Conservation (phyloP, 1,140 invertebrate species). For the Dendrolimus kikuchii region DNA sequence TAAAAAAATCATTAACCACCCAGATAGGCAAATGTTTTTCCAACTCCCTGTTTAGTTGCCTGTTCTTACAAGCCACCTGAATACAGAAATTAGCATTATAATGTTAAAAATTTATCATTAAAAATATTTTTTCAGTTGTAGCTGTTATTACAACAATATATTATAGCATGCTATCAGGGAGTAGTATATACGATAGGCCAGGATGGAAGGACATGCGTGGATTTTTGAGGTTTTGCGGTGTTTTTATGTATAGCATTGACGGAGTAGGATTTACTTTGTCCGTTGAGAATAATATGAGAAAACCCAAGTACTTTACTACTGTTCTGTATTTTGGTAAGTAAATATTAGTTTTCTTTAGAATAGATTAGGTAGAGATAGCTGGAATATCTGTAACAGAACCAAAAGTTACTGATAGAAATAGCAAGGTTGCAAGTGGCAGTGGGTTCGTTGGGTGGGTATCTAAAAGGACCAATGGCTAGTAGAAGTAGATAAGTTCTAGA, state of each 20-base stretch:
- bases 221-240: constrained; percentile 34
- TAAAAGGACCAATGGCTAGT: too few species aligned
- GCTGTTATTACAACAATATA: constrained; percentile 34
- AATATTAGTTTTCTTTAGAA: background rate
- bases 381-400: too few species aligned
- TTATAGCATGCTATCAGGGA: constrained; percentile 29
- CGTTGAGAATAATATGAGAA: constrained; percentile 49
- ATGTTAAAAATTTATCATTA: constrained; percentile 1
- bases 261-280: constrained; percentile 37
- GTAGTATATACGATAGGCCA: constrained; percentile 25
- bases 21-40: too few species aligned
- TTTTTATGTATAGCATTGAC: constrained; percentile 40
- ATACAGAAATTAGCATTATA: too few species aligned
- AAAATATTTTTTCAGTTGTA: constrained; percentile 24
- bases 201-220: constrained; percentile 40
- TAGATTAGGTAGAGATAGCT: background rate
- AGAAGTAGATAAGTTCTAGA: too few species aligned
- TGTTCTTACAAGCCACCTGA: too few species aligned
- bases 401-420: too few species aligned
- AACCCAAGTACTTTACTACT: constrained; percentile 28
- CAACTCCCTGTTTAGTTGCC: too few species aligned
- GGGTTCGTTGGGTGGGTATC: too few species aligned
- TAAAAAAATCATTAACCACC: too few species aligned
- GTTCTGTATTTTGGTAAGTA: constrained; percentile 33
- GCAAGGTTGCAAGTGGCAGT: too few species aligned